phyloP scores from a whole-genome alignment of 2,113 vertebrate species.

The Zosterops japonicus region DNA sequence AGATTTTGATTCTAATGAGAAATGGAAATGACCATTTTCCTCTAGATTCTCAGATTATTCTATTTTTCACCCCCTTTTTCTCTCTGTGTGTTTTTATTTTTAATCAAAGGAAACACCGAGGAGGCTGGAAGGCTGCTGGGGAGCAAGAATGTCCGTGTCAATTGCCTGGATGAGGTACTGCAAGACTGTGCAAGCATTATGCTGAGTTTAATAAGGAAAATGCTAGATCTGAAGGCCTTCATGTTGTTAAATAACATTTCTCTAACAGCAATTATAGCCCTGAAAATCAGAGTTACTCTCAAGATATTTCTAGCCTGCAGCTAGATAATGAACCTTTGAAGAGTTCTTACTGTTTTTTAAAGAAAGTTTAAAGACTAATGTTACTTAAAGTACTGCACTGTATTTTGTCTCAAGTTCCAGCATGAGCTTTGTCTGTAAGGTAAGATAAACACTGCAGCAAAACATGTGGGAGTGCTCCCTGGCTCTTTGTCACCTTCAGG shows the following conservation, averaged over 20 bases:
- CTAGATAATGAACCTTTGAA: background rate
- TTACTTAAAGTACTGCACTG: background rate
- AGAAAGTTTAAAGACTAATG: background rate
- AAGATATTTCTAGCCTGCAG: background rate
- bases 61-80: background rate
- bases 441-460: background rate
- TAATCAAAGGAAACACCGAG: slow-evolving; percentile 84
- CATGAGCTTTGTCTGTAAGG: background rate
- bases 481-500: background rate
- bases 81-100: background rate
- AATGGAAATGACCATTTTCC: background rate
- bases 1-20: background rate
- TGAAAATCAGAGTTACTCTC: background rate
- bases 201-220: background rate
- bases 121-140: slow-evolving; percentile 89
- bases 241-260: background rate
- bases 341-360: background rate
- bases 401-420: background rate
- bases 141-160: slow-evolving; percentile 92
- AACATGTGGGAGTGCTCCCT: rapidly evolving
- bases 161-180: slow-evolving; percentile 97
- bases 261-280: background rate
- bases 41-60: background rate
- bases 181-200: background rate
- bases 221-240: background rate